Base-by-base conservation (phyloP, 1,140 invertebrate genomes). In the Drosophila albomicans region DNA sequence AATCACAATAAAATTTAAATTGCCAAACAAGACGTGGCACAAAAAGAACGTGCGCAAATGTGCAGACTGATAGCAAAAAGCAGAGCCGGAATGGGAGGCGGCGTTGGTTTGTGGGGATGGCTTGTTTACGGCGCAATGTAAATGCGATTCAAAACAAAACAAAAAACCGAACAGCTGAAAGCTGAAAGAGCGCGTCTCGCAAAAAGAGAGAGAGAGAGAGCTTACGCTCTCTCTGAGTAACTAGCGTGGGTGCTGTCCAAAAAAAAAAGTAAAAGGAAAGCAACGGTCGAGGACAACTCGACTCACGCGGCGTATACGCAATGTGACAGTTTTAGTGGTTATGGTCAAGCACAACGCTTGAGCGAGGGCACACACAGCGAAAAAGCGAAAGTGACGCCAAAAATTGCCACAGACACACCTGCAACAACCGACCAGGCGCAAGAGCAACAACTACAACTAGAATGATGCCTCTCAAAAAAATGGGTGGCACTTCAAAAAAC, bases 261-360 rank as follows among this genome's bases (percentile, higher is more conserved):
- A 75, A 70, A 77, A 32, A n/a, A 32, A 52, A 13, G 15, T 2
- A 54, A 59, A 41, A 46, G 49, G 32, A 25, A 78, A 73, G 43
- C 20, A 51, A 13, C 16, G 77, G 61, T 75, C 85, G 84, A 89
- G 84, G 85, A 85, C 84, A 79, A 79, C 81, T 52, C 51, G 28
- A 28, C 51, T 6, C 28, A 88, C 85, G 81, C 85, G 84, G 85
- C 81, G 78, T 89, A 85, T 88, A 88, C 81, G 86, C 85, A 88
- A 89, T 88, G 85, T 88, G 85, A 88, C 85, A 88, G 69, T 72
- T 88, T 89, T 88, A 88, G 78, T 88, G 85, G 85, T 88, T 88
- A 88, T 88, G 85, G 85, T 88, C 85, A 88, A 88, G 85, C 84
- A 69, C 84, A 85, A 73, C 81, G 84, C 81, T 88, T 85, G 73